Conservation (phyloP, 2,888 invertebrate species). For the Aspidapion aeneum region DNA sequence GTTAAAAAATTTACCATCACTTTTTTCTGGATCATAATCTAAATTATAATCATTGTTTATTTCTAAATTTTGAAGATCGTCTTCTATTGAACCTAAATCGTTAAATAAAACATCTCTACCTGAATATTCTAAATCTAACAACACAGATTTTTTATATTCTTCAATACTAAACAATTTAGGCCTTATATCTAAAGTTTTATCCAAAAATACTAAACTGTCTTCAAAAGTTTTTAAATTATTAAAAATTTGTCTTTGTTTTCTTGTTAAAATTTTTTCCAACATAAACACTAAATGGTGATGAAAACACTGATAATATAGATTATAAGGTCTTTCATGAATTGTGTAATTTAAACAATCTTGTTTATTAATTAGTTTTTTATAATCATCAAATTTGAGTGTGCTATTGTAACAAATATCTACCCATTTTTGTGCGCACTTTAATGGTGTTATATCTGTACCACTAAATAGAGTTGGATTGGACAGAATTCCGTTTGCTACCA, state of each 20-base stretch:
- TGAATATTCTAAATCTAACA: slow-evolving; percentile 34
- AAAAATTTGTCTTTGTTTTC: slow-evolving; percentile 70
- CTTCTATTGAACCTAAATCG: slow-evolving; percentile 28
- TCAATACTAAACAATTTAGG: slow-evolving; percentile 41
- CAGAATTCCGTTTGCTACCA: slow-evolving; percentile 89
- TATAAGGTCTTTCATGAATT: slow-evolving; percentile 54
- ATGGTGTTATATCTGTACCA: slow-evolving; percentile 66
- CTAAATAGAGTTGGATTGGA: slow-evolving; percentile 89
- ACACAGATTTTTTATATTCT: slow-evolving; percentile 31
- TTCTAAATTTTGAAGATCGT: slow-evolving; percentile 11
- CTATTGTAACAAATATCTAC: slow-evolving; percentile 61
- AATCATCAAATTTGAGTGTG: slow-evolving; percentile 39
- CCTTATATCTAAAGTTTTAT: slow-evolving; percentile 53
- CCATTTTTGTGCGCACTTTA: slow-evolving; percentile 80
- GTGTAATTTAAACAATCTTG: slow-evolving; percentile 14
- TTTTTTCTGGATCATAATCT: slow-evolving; percentile 27
- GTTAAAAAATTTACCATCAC: slow-evolving; percentile 41
- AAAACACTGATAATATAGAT: slow-evolving; percentile 74
- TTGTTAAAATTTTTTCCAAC: slow-evolving; percentile 79
- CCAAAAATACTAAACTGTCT: slow-evolving; percentile 68
- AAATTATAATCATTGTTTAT: slow-evolving; percentile 13
- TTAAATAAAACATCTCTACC: slow-evolving; percentile 33
- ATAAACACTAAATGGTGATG: slow-evolving; percentile 97
- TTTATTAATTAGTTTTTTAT: slow-evolving; percentile 15
- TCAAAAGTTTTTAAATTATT: slow-evolving; percentile 69